A percentile compares a stretch with the other conserved stretches of the same genome.
phyloP scores from a whole-genome alignment of 2,113 vertebrate genomes.

The Sigmodon hispidus region DNA sequence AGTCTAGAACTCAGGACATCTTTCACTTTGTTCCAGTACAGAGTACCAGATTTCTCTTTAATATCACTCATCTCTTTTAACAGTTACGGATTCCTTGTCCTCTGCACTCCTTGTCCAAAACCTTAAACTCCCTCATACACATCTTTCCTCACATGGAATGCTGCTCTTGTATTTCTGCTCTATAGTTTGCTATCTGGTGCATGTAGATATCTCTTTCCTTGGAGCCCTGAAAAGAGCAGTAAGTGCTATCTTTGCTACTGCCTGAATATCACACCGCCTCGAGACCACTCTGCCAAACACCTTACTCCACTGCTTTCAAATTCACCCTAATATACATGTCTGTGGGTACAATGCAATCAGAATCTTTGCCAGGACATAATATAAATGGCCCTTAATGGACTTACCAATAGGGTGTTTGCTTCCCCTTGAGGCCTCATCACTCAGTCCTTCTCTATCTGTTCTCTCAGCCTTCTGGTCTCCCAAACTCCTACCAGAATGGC shows the following conservation, averaged over 20 bases:
- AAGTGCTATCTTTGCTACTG: accelerated
- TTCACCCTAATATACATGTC: background rate
- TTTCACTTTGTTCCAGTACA: background rate
- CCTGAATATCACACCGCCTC: background rate
- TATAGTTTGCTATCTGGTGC: background rate
- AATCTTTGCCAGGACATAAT: background rate
- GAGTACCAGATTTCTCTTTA: background rate
- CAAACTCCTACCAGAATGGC: background rate
- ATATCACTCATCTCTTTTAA: background rate
- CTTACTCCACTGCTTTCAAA: background rate
- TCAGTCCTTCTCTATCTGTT: background rate
- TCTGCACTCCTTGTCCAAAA: too few relatives aligned
- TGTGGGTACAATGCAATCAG: background rate
- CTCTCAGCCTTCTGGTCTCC: background rate
- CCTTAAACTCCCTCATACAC: background rate
- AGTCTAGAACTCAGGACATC: background rate
- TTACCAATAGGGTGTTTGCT: background rate
- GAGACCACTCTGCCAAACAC: background rate
- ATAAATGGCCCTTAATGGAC: background rate
- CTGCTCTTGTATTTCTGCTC: background rate
- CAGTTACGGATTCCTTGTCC: background rate
- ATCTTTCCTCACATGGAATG: background rate
- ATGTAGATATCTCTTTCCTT: too few relatives aligned
- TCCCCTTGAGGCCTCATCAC: background rate
- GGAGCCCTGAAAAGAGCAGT: background rate